A percentile compares a stretch with the other conserved stretches of the same genome.
Evolutionary conservation across 2,888 invertebrate genomes (phyloP).

Genomic region (Chloroclysta siterata): DNA sequence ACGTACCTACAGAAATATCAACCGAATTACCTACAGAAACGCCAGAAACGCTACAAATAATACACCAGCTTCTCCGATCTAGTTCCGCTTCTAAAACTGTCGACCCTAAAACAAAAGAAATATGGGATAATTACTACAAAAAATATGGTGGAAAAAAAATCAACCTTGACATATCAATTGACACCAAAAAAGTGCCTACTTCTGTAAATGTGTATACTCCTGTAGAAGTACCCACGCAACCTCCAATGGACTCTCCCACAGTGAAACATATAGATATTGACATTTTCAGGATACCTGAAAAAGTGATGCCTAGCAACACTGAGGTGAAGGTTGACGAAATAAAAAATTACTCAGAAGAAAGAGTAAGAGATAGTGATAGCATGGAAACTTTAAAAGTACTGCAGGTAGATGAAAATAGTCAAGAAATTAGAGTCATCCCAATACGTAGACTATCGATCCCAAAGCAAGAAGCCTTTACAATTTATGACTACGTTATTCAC

Average conservation of each 20-base stretch:
- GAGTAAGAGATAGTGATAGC: background rate
- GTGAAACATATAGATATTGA: constrained; percentile 16
- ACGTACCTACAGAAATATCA: constrained; percentile 24
- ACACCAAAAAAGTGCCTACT: constrained; percentile 3
- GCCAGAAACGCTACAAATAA: background rate
- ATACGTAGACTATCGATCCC: constrained; percentile 18
- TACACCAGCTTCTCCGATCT: background rate
- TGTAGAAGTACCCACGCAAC: background rate
- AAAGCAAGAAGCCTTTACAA: constrained; percentile 21
- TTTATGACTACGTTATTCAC: constrained; percentile 32
- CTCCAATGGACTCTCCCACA: background rate
- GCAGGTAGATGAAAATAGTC: constrained; percentile 23
- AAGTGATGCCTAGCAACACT: background rate
- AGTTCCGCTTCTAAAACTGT: constrained; percentile 28
- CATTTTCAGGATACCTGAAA: constrained; percentile 11
- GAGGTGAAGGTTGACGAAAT: constrained; percentile 5
- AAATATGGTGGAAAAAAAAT: constrained; percentile 31
- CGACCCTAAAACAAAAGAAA: constrained; percentile 51
- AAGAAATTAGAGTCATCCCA: constrained; percentile 21
- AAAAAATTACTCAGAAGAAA: constrained; percentile 4
- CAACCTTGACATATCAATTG: constrained; percentile 17
- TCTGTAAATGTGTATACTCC: background rate
- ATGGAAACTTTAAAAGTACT: constrained; percentile 12
- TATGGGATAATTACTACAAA: constrained; percentile 26
- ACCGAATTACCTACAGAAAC: constrained; percentile 15